Conservation (phyloP, 2,113 vertebrate genomes). For the Apodemus speciosus region DNA sequence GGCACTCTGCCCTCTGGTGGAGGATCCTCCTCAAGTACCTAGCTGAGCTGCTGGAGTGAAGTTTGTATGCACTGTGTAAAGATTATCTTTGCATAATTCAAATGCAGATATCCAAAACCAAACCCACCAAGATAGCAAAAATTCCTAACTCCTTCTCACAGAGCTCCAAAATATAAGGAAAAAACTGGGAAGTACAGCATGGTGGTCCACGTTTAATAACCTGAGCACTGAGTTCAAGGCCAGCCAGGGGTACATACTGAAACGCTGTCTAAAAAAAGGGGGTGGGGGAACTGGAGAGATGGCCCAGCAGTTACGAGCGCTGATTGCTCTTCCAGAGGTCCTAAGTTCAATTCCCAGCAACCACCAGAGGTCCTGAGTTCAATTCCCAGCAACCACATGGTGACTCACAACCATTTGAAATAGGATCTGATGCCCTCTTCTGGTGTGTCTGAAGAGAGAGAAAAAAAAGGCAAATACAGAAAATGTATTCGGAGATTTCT, state of each 20-base stretch:
- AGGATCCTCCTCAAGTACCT: not conserved
- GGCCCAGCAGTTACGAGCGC: no score
- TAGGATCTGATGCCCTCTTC: no score
- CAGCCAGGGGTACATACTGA: not conserved
- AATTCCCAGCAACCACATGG: no score
- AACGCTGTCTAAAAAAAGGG: not conserved
- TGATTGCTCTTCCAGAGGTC: no score
- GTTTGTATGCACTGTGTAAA: no score
- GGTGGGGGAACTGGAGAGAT: no score
- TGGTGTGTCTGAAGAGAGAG: not conserved
- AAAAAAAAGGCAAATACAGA: not conserved
- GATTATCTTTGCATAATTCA: no score
- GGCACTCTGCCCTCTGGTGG: not conserved
- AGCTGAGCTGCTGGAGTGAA: not conserved
- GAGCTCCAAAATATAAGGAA: slow-evolving; percentile 1
- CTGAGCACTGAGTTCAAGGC: not conserved
- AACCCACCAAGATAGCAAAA: not conserved
- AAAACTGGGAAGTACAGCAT: not conserved
- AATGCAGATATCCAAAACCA: no score
- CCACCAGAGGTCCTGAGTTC: no score
- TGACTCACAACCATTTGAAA: no score
- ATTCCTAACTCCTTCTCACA: not conserved
- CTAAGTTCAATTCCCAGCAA: no score
- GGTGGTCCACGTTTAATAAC: not conserved
- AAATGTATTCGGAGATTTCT: not conserved